phyloP scores from a whole-genome alignment of 1,140 invertebrate species.

The Macrotrachela quadricornifera region DNA sequence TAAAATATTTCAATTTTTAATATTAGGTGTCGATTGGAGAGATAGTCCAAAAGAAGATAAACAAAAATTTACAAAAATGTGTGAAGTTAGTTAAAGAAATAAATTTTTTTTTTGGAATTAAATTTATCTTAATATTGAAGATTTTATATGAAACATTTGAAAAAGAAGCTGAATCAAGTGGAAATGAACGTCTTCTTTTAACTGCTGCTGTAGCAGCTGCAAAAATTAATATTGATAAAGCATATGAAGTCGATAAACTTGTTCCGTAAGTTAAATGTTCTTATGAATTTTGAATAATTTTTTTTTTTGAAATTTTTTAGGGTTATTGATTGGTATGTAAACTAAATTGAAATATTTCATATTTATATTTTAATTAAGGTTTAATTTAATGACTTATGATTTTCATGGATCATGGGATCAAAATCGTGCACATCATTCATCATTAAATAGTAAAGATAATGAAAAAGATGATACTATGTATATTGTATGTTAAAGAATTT shows the following conservation, averaged over 20 bases:
- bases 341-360: no score
- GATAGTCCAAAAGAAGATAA: slow-evolving; percentile 1
- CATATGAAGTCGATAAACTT: slow-evolving; percentile 33
- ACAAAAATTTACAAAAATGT: slow-evolving; percentile 7
- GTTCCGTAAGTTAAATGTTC: slow-evolving; percentile 30
- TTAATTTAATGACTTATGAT: slow-evolving; percentile 71
- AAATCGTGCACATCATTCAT: slow-evolving; percentile 11
- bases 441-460: slow-evolving; percentile 8
- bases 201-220: slow-evolving; percentile 38
- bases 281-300: slow-evolving; percentile 51
- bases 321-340: no score
- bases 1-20: no score
- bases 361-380: slow-evolving; percentile 11
- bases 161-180: slow-evolving; percentile 26
- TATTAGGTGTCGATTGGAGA: slow-evolving; percentile 3
- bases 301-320: no score
- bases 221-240: slow-evolving; percentile 26
- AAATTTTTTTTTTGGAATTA: not conserved
- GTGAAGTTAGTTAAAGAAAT: not conserved
- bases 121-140: slow-evolving; percentile 10
- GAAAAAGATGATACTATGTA: not conserved
- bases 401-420: slow-evolving; percentile 74
- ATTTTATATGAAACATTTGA: slow-evolving; percentile 51
- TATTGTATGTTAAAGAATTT: not conserved
- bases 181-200: slow-evolving; percentile 29